Conservation (phyloP, 2,888 invertebrate species). For the Thumatha senex region DNA sequence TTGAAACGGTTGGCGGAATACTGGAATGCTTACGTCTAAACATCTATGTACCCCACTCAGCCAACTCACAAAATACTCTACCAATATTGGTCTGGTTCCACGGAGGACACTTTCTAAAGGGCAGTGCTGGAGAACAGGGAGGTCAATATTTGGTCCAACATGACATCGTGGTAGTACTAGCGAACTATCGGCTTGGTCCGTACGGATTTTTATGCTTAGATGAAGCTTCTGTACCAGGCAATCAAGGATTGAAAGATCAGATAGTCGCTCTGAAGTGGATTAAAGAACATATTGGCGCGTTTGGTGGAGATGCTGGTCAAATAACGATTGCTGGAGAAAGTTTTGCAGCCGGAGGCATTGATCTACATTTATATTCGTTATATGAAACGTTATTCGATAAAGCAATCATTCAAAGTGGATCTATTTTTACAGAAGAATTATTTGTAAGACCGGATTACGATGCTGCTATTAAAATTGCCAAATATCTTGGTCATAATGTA, state of each 20-base stretch:
- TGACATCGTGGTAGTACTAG: slow-evolving; percentile 51
- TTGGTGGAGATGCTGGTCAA: slow-evolving; percentile 54
- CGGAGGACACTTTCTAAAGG: slow-evolving; percentile 58
- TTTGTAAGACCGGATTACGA: slow-evolving; percentile 41
- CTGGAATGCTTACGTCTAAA: slow-evolving; percentile 50
- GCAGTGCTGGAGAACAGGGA: slow-evolving; percentile 52
- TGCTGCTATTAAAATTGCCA: slow-evolving; percentile 48
- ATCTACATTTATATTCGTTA: slow-evolving; percentile 52
- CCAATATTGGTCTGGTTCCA: slow-evolving; percentile 67
- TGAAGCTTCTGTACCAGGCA: slow-evolving; percentile 49
- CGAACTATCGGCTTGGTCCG: slow-evolving; percentile 62
- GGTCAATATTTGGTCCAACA: slow-evolving; percentile 51
- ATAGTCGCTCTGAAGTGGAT: slow-evolving; percentile 58
- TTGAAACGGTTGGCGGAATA: slow-evolving; percentile 26
- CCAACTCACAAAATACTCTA: slow-evolving; percentile 26
- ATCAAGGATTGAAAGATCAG: slow-evolving; percentile 66
- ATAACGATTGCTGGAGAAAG: slow-evolving; percentile 64
- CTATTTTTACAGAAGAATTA: slow-evolving; percentile 40
- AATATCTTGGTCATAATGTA: slow-evolving; percentile 40
- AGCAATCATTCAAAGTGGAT: slow-evolving; percentile 58
- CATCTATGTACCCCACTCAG: slow-evolving; percentile 45
- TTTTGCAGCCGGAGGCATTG: slow-evolving; percentile 58
- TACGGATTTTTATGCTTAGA: slow-evolving; percentile 66
- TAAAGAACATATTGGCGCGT: slow-evolving; percentile 52
- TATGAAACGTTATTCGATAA: slow-evolving; percentile 51